Conservation (phyloP, 2,113 vertebrate species). For the Hirundichthys speculiger region DNA sequence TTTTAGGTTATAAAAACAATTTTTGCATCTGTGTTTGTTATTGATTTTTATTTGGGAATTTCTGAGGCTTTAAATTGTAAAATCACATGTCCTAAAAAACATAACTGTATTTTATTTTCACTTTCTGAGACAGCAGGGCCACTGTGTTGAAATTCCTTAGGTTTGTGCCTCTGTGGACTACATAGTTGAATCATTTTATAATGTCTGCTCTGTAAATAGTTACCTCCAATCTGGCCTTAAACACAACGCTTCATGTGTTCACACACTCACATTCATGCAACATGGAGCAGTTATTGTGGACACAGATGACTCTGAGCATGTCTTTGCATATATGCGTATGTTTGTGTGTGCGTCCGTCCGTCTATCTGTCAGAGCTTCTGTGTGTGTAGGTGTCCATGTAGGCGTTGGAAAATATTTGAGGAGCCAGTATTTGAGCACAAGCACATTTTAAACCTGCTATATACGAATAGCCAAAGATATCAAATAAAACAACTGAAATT, state of each 20-base stretch:
- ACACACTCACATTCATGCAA: conserved; percentile 33
- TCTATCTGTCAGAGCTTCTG: conserved; percentile 1
- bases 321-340: no score
- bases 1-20: conserved; percentile 13
- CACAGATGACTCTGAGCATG: conserved; percentile 14
- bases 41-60: conserved; percentile 10
- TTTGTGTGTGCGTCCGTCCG: background rate
- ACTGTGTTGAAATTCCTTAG: conserved; percentile 27
- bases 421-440: background rate
- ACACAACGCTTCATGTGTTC: conserved; percentile 48
- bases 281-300: conserved; percentile 27
- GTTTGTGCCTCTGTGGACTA: conserved; percentile 31
- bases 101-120: conserved; percentile 24
- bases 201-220: conserved; percentile 52
- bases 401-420: conserved; percentile 7
- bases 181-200: conserved; percentile 45
- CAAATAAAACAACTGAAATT: no score
- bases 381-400: conserved; percentile 19
- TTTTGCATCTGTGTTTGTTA: background rate
- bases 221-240: conserved; percentile 53
- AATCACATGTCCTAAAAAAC: conserved; percentile 12
- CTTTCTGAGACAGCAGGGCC: conserved; percentile 29
- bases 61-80: conserved; percentile 13
- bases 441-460: no score
- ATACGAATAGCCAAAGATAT: no score